Evolutionary conservation across 2,113 vertebrate species (phyloP).

Genomic region (Myrmophylax atrothorax): DNA sequence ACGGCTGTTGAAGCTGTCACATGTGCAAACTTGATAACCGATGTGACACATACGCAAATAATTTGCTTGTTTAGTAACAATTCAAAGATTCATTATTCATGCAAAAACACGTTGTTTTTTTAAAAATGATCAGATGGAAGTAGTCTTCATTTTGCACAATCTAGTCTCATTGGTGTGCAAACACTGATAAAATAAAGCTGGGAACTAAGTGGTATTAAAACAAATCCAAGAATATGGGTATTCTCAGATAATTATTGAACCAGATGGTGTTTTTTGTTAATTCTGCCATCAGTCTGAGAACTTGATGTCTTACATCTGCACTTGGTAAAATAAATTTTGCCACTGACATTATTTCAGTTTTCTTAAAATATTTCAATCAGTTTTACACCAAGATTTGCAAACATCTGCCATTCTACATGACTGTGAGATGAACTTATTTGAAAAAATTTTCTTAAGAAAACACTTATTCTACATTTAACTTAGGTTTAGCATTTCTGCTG

Average conservation of each 20-base stretch:
- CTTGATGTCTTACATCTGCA: constrained; percentile 88
- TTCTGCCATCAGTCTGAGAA: constrained; percentile 87
- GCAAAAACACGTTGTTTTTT: constrained; percentile 77
- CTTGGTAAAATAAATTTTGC: constrained; percentile 85
- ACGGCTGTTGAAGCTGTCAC: constrained; percentile 87
- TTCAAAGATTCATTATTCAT: constrained; percentile 81
- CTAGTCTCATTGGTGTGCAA: constrained; percentile 78
- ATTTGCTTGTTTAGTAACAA: constrained; percentile 87
- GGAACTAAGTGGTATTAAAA: constrained; percentile 78
- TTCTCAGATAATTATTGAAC: constrained; percentile 86
- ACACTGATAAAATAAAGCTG: constrained; percentile 82
- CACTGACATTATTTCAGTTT: constrained; percentile 85
- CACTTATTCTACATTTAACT: constrained; percentile 56
- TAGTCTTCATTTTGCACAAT: constrained; percentile 77
- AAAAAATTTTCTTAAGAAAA: constrained; percentile 70
- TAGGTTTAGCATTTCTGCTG: constrained; percentile 48
- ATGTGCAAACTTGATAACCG: constrained; percentile 86
- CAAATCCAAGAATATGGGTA: constrained; percentile 81
- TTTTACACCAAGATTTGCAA: constrained; percentile 82
- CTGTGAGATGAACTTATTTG: constrained; percentile 71
- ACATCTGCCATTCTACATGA: constrained; percentile 79
- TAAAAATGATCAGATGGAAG: constrained; percentile 80
- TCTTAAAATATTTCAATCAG: constrained; percentile 86
- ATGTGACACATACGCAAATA: constrained; percentile 84
- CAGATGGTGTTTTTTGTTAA: constrained; percentile 89